Conservation (phyloP, 2,113 vertebrate genomes). For the Gallinago undulata region DNA sequence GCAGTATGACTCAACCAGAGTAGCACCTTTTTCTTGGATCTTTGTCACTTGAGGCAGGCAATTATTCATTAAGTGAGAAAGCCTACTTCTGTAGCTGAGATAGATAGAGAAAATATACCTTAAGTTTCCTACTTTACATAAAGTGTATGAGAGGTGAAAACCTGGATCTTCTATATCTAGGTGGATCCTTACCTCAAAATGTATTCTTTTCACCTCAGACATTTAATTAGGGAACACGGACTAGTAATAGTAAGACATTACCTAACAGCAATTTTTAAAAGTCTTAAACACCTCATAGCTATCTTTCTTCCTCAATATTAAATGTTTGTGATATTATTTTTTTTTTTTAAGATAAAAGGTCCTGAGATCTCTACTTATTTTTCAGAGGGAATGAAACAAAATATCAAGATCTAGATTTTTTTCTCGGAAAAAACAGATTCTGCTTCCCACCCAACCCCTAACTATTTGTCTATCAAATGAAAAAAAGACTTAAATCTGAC, state of each 20-base stretch:
- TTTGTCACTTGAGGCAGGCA: not conserved
- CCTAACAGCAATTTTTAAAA: not conserved
- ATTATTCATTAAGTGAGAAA: not conserved
- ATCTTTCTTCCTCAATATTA: not conserved
- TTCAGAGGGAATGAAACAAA: not conserved
- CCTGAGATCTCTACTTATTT: not conserved
- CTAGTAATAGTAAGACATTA: not conserved
- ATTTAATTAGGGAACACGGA: not conserved
- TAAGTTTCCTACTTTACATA: not conserved
- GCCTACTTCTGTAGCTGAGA: not conserved
- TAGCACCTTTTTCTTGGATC: not conserved
- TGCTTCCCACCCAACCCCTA: not conserved
- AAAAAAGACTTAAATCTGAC: not conserved
- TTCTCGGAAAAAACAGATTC: not conserved
- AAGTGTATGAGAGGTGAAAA: not conserved
- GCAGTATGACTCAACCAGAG: not conserved
- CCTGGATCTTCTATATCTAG: not conserved
- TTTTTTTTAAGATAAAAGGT: not conserved
- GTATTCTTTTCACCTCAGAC: not conserved
- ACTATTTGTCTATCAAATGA: not conserved
- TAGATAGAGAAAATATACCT: not conserved
- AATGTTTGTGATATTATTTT: not conserved
- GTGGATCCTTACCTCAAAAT: not conserved
- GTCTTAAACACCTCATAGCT: not conserved
- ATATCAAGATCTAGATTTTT: not conserved